A percentile compares a stretch with the other conserved stretches of the same genome.
Evolutionary conservation across 2,113 vertebrate genomes (phyloP).

Genomic region (Myotis lucifugus): DNA sequence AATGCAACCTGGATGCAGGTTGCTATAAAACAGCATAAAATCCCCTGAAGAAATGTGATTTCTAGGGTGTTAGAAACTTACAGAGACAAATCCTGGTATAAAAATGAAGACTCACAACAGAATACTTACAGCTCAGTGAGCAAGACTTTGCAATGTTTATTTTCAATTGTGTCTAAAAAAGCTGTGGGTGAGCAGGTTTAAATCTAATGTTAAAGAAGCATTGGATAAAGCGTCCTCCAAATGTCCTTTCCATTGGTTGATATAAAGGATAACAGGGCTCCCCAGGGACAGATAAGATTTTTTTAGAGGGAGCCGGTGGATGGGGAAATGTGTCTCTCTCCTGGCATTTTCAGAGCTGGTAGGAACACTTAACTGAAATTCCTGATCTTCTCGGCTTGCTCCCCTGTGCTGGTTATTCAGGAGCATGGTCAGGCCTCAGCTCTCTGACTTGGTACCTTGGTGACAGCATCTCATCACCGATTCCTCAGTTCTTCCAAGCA

Average conservation of each 20-base stretch:
- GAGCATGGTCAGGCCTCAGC: neutral
- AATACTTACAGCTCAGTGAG: neutral
- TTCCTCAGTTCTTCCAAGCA: neutral
- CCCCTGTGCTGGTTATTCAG: neutral
- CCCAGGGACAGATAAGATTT: neutral
- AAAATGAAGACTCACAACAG: neutral
- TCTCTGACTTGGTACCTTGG: no score
- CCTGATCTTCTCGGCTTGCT: neutral
- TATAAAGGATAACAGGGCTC: neutral
- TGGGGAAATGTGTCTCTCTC: neutral
- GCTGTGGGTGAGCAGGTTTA: neutral
- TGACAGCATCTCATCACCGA: neutral
- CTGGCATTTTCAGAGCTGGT: neutral
- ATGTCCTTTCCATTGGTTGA: neutral
- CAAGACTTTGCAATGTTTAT: neutral
- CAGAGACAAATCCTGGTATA: neutral
- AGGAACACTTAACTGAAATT: neutral
- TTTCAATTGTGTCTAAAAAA: neutral
- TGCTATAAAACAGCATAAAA: neutral
- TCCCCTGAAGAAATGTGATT: neutral
- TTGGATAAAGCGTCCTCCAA: neutral
- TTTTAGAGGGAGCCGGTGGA: neutral
- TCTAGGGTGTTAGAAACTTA: neutral
- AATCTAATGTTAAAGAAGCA: neutral
- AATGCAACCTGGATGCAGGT: neutral